These are phyloP conservation scores for Pristionchus exspectatus DNA, from an alignment of 2,888 invertebrate genomes.

Conservation along the genomic window DNA sequence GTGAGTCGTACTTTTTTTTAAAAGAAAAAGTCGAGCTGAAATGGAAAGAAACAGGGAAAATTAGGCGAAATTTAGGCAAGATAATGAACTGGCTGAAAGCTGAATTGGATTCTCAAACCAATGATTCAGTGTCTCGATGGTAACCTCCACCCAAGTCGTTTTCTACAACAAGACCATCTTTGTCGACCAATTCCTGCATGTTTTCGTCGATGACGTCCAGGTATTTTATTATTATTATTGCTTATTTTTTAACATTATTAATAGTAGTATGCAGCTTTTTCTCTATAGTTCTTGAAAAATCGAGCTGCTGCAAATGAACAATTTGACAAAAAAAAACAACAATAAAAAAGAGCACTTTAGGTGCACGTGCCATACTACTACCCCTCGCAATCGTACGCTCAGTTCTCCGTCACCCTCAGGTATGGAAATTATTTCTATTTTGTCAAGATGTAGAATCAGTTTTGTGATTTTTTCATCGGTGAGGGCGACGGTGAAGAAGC, in stretches of 20 bases:
- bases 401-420: constrained; percentile 54
- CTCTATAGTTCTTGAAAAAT: too few species aligned
- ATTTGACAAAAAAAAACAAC: neutral
- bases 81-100: too few species aligned
- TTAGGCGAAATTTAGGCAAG: too few species aligned
- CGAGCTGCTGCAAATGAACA: neutral
- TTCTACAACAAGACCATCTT: constrained; percentile 66
- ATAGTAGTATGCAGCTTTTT: too few species aligned
- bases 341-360: constrained; percentile 15
- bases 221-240: neutral
- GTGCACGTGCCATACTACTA: constrained; percentile 69
- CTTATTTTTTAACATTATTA: too few species aligned
- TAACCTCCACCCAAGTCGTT: constrained; percentile 67
- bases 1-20: constrained; percentile 8
- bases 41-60: too few species aligned
- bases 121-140: constrained; percentile 65
- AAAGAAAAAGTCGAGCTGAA: too few species aligned
- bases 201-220: constrained; percentile 62
- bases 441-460: neutral
- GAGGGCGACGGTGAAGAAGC: too few species aligned
- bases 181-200: constrained; percentile 62
- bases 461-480: neutral
- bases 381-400: constrained; percentile 60
- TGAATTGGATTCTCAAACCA: neutral
- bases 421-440: neutral